Base-by-base conservation (phyloP, 2,888 invertebrate species). In the Eilema depressum region DNA sequence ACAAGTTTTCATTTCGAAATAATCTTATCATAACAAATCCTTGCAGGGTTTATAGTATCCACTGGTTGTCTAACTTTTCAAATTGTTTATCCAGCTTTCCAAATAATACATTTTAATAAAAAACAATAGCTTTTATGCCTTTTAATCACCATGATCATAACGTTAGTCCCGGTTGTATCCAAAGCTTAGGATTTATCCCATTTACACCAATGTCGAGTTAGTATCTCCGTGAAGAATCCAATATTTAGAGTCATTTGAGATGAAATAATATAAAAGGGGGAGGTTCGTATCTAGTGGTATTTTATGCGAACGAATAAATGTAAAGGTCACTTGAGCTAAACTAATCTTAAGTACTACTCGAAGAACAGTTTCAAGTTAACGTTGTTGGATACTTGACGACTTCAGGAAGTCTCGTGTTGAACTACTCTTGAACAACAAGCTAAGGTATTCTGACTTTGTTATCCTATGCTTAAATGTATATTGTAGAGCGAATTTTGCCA, bases 1-100 rank as follows among this genome's bases (percentile, higher is more conserved):
- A n/a, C 53, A 53, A 53, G n/a, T 53, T 53, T n/a, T 53, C 53
- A n/a, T n/a, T 20, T 53, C n/a, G 53, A 53, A 53, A n/a, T 53
- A 53, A 53, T 53, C n/a, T 2, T 53, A 20, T n/a, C n/a, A 10
- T 7, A 10, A 8, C n/a, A n/a, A 53, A 53, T n/a, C n/a, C n/a
- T 53, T 20, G 53, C 10, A 53, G 53, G n/a, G 12, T 17, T 47
- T 47, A 17, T 47, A 5, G 47, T 47, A 47, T 4, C 47, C 5
- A 7, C 3, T 41, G 14, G 12, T 37, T 7, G 14, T 12, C 1
- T 37, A 37, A 11, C 37, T 37, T 37, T 37, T 37, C 41, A 41
- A 41, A 3, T 17, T 4, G 4, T 1, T 17, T 17, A 17, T 4
- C 41, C 41, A 41, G 17, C 4, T 41, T 41, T 8, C 5, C 28